These are phyloP conservation scores for Epizoanthus scotinus DNA, from an alignment of 92 coral and sea anemone genomes.

Conservation along the genomic window DNA sequence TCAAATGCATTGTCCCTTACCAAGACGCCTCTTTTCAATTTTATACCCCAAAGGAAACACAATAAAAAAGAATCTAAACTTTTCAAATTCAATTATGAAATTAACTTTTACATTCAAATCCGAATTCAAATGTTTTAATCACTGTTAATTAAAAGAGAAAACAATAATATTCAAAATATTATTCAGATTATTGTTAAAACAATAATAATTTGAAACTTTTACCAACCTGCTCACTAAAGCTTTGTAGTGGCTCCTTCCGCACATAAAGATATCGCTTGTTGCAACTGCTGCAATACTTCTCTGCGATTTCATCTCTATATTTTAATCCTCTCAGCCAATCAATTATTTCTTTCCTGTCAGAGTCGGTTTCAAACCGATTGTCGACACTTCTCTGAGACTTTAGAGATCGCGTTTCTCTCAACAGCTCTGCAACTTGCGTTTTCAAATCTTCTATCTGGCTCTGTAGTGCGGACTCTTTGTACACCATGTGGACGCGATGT, in stretches of 20 bases:
- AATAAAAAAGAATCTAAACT: neutral
- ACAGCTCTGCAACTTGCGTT: constrained; percentile 61
- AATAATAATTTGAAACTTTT: neutral
- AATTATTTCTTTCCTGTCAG: constrained; percentile 64
- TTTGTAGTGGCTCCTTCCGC: constrained; percentile 78
- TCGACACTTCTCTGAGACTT: constrained; percentile 61
- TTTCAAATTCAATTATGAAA: neutral
- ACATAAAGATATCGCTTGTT: constrained; percentile 81
- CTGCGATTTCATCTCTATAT: constrained; percentile 85
- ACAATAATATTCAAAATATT: neutral
- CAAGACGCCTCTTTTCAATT: neutral
- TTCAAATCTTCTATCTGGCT: constrained; percentile 85
- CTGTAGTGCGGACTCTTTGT: constrained; percentile 81
- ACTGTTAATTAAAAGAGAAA: neutral
- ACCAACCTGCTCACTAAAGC: constrained; percentile 75
- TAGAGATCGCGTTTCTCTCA: constrained; percentile 64
- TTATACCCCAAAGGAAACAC: neutral
- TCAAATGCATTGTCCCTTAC: neutral
- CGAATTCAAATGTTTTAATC: constrained; percentile 1
- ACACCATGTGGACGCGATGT: constrained; percentile 89
- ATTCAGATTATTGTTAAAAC: neutral
- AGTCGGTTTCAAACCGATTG: constrained; percentile 57
- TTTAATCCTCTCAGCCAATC: constrained; percentile 85
- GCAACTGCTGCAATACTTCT: constrained; percentile 77
- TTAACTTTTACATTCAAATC: constrained; percentile 5